phyloP scores from a whole-genome alignment of 2,113 vertebrate species.

The Hepsetus odoe region DNA sequence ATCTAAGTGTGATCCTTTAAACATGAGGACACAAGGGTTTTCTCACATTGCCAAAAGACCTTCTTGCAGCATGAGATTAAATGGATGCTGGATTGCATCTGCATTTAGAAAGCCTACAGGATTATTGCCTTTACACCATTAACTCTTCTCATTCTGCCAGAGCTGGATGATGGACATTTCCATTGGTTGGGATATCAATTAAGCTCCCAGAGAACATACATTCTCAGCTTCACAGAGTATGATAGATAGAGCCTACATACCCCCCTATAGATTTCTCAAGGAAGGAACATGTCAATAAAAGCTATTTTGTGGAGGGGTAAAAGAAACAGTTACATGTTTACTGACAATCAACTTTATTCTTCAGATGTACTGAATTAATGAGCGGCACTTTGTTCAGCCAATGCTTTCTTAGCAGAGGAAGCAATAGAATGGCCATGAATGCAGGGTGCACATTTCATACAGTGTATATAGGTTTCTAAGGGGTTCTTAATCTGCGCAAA shows the following conservation, averaged over 20 bases:
- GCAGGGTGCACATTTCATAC: slow-evolving; percentile 26
- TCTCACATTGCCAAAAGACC: neutral
- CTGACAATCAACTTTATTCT: slow-evolving; percentile 83
- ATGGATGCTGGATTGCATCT: slow-evolving; percentile 14
- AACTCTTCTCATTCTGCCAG: slow-evolving; percentile 23
- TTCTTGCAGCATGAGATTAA: slow-evolving; percentile 6
- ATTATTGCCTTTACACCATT: slow-evolving; percentile 33
- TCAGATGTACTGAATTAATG: slow-evolving; percentile 56
- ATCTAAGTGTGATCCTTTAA: too few species aligned
- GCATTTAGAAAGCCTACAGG: slow-evolving; percentile 13
- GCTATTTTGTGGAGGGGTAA: slow-evolving; percentile 56
- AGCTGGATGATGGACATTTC: slow-evolving; percentile 23
- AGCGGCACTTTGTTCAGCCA: slow-evolving; percentile 68
- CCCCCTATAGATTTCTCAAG: slow-evolving; percentile 16
- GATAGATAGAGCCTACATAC: neutral
- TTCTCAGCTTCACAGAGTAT: neutral
- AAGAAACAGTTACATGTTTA: slow-evolving; percentile 72
- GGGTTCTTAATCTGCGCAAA: slow-evolving; percentile 17
- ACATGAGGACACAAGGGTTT: too few species aligned
- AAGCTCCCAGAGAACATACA: neutral
- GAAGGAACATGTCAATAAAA: slow-evolving; percentile 39
- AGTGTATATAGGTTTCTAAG: neutral
- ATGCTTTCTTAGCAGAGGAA: too few species aligned
- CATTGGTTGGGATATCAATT: slow-evolving; percentile 17
- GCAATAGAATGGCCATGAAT: neutral